These are phyloP conservation scores for Diploptera punctata DNA, from an alignment of 2,888 invertebrate species.

Conservation along the genomic window DNA sequence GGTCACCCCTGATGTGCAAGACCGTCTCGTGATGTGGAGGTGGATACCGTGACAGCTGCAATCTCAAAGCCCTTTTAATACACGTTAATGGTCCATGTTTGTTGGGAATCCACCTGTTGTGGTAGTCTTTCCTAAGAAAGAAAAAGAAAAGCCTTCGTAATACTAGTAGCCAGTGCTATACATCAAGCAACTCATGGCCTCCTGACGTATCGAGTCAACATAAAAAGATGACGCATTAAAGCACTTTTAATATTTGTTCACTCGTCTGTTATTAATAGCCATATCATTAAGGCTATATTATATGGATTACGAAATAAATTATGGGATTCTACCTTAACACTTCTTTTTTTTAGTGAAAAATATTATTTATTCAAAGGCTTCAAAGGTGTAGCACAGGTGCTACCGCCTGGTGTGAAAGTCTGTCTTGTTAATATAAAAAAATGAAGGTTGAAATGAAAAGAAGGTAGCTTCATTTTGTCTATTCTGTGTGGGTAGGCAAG, in stretches of 20 bases:
- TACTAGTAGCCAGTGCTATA: slow-evolving; percentile 10
- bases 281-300: slow-evolving; percentile 43
- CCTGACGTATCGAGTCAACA: slow-evolving; percentile 22
- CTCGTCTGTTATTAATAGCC: slow-evolving; percentile 40
- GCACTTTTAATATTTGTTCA: slow-evolving; percentile 29
- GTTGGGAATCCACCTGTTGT: slow-evolving; percentile 20
- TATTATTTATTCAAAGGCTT: slow-evolving; percentile 32
- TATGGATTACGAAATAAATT: slow-evolving; percentile 41
- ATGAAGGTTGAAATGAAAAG: not conserved
- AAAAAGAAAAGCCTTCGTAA: slow-evolving; percentile 4
- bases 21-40: not conserved
- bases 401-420: slow-evolving; percentile 33
- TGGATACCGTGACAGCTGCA: slow-evolving; percentile 17
- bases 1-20: too few species aligned
- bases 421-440: slow-evolving; percentile 27
- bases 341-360: not conserved
- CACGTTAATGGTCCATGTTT: not conserved
- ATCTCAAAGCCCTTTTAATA: slow-evolving; percentile 18
- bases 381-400: slow-evolving; percentile 35
- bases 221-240: slow-evolving; percentile 27
- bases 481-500: slow-evolving; percentile 21
- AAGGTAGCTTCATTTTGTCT: slow-evolving; percentile 28
- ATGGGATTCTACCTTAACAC: slow-evolving; percentile 1
- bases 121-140: not conserved
- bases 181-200: not conserved